These are phyloP conservation scores for Pristionchus entomophagus DNA, from an alignment of 2,888 invertebrate genomes.

Conservation along the genomic window DNA sequence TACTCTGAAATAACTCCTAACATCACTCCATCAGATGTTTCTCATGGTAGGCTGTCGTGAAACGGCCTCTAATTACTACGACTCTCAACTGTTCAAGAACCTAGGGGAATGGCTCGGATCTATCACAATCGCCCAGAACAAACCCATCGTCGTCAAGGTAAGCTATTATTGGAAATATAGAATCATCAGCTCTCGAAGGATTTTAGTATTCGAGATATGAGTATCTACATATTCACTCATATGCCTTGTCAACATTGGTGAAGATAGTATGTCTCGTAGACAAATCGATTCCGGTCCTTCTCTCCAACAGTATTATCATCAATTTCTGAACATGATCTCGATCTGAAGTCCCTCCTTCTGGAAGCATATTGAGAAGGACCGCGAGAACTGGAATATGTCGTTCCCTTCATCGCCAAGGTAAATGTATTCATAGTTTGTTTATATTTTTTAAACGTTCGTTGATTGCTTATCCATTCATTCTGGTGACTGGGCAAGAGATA, in stretches of 20 bases:
- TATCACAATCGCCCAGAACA: conserved; percentile 93
- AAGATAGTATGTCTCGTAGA: background rate
- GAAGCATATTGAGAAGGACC: conserved; percentile 98
- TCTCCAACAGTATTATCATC: background rate
- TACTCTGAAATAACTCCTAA: too few species aligned
- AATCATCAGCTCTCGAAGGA: too few species aligned
- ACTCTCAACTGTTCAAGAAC: conserved; percentile 95
- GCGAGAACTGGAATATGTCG: conserved; percentile 95
- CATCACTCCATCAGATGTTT: too few species aligned
- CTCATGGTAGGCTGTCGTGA: conserved; percentile 90
- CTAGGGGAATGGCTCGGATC: conserved; percentile 99
- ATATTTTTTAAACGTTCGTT: too few species aligned
- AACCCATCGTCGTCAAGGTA: conserved; percentile 84
- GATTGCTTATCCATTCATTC: too few species aligned
- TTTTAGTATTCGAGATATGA: background rate
- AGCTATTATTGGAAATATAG: background rate
- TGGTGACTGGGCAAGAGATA: too few species aligned
- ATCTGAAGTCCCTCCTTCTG: conserved; percentile 92
- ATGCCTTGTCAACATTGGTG: background rate
- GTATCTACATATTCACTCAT: background rate
- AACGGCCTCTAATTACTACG: conserved; percentile 97
- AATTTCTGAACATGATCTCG: conserved; percentile 83
- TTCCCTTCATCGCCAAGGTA: conserved; percentile 98
- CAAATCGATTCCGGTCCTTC: background rate
- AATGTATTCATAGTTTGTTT: too few species aligned